Evolutionary conservation across 1,140 invertebrate genomes (phyloP), one percentile per base, ranked within the genome.

Genomic region (Prorops nasuta): DNA sequence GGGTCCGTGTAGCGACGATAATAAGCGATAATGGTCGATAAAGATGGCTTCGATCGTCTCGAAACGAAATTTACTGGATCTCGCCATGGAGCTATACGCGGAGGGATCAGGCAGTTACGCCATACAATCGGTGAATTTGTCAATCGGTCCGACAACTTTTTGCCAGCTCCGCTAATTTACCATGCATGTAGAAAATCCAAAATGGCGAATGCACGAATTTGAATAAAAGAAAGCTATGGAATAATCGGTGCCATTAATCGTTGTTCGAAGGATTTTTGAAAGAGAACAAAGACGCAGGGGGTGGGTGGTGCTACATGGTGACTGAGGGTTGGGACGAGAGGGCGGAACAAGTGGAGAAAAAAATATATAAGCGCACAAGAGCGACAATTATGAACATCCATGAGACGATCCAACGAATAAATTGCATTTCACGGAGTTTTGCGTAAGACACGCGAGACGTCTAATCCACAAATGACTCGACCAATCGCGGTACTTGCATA

Each of bases 401-500:
- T 10, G 24, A 10, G 4, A 10, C 24, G 24, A 28, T 28, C 24
- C 24, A 10, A 28, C 24, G 24, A 28, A n/a, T n/a, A n/a, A 28
- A 28, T 28, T 28, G 24, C 24, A 28, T 28, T 28, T 28, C 24
- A 10, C 24, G 24, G 24, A 31, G 56, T 48, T 60, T 60, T 58
- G 55, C 55, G 51, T 58, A 50, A 58, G 51, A 49, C 18, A 24
- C 34, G 21, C 19, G 15, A 53, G 22, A 60, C 36, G 44, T 55
- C 44, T 58, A 54, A 59, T 59, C 51, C 56, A 44, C 49, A 54
- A 54, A 54, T 41, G 52, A 58, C 52, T 46, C 40, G 44, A 36
- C 46, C 53, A 38, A 51, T 55, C 52, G 21, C 24, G 36, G 18
- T 34, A 39, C 56, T 60, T 60, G 56, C 58, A 58, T 55, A 60